phyloP scores from a whole-genome alignment of 2,888 invertebrate genomes.

The Pseudococcus jackbeardsleyi region DNA sequence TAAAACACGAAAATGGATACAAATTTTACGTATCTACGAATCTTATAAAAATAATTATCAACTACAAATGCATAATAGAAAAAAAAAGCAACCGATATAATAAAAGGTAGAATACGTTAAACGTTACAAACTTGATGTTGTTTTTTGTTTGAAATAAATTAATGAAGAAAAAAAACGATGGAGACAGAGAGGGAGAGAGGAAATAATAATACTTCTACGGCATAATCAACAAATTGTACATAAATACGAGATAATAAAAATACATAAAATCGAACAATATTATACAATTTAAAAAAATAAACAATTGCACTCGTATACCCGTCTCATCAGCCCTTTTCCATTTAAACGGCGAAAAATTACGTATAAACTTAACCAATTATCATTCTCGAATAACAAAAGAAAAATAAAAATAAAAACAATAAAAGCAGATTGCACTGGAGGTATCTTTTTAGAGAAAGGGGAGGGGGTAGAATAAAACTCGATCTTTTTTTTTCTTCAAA shows the following conservation, averaged over 20 bases:
- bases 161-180: background rate
- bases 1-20: constrained; percentile 48
- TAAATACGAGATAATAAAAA: constrained; percentile 43
- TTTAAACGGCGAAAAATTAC: constrained; percentile 24
- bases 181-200: constrained; percentile 20
- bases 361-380: constrained; percentile 46
- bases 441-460: constrained; percentile 16
- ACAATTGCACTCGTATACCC: constrained; percentile 65
- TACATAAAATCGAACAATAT: constrained; percentile 62
- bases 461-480: background rate
- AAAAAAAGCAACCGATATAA: constrained; percentile 51
- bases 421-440: constrained; percentile 50
- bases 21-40: constrained; percentile 55
- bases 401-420: constrained; percentile 32
- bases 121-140: constrained; percentile 57
- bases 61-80: constrained; percentile 59
- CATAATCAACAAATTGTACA: constrained; percentile 60
- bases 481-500: background rate
- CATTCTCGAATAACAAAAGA: constrained; percentile 42
- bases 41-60: constrained; percentile 52
- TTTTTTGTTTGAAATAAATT: constrained; percentile 23
- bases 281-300: constrained; percentile 58
- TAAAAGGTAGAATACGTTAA: constrained; percentile 51
- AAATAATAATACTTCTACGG: constrained; percentile 43
- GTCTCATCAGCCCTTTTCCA: constrained; percentile 63